Base-by-base conservation (phyloP, 2,888 invertebrate genomes). In the Noctua comes region DNA sequence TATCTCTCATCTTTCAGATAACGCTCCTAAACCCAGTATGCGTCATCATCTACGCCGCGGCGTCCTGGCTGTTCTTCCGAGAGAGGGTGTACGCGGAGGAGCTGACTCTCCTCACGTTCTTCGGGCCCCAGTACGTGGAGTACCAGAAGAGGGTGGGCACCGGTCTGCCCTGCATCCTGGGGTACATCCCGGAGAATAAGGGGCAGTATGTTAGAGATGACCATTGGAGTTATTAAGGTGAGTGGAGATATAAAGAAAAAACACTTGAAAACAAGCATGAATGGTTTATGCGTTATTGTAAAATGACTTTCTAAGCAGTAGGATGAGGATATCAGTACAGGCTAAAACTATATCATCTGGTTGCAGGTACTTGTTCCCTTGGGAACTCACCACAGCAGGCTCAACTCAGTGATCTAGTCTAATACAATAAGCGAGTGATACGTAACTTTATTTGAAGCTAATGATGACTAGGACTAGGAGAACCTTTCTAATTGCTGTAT, bases 11-110 rank as follows among this genome's bases (percentile, higher is more conserved):
- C 11, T 83, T 86, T 8, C 96, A 99, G 98, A 93, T 99, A 46
- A 97, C 99, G 76, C 97, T 99, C 1, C 97, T 98, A 80, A 99
- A 99, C 96, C 99, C 99, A 0, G 62, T 99, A 8, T 99, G 99
- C 93, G 92, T 98, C 2, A 89, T 99, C 2, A 97, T 98, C 4
- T 99, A 99, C 94, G 96, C 98, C 0, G 82, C 98, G 8, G 98
- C 98, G 0, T 98, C 99, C 36, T 99, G 99, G 99, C 97, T 97
- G 76, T 99, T 99, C 96, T 99, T 99, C 96, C 97, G 98, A 57
- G 98, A 98, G 88, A 97, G 99, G 75, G 98, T 99, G 62, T 97
- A 97, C 80, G 97, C 98, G 21, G 99, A 99, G 95, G 99, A 99
- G 96, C 97, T 98, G 75, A 98, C 98, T 8, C 96, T 99, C 76